Base-by-base conservation (phyloP, 2,888 invertebrate genomes). In the Yponomeuta plumbellus region DNA sequence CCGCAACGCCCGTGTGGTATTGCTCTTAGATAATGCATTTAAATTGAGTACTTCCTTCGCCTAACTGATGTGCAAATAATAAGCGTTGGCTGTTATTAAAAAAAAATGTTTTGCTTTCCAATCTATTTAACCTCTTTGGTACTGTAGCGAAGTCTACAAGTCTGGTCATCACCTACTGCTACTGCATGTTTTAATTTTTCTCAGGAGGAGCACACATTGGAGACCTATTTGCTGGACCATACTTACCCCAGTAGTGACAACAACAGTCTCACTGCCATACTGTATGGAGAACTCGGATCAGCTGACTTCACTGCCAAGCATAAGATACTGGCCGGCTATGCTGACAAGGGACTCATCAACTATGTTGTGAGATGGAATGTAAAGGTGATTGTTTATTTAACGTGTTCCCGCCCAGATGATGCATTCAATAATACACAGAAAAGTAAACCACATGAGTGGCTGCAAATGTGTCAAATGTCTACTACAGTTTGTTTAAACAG, bases 271-370 rank as follows among this genome's bases (percentile, higher is more conserved):
- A 93, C 94, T 56, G 94, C 96, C 23, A 93, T 98, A 66, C 89
- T 99, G 22, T 99, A 99, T 88, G 98, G 96, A 63, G 96, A 98
- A 85, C 90, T 99, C 67, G 98, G 98, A 4, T 94, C 95, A 17
- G 80, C 86, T 21, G 93, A 93, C 52, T 97, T 98, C 81, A 84
- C 92, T 4, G 79, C 90, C 26, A 96, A 97, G 79, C 98, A 99
- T 82, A 86, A 92, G 64, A 89, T 94, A 70, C 86, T 99, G 26
- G 93, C 94, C 72, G 82, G 89, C 58, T 90, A 94, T 80, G 95
- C 96, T 3, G 91, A 94, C 68, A 88, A 88, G 23, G 95, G 96
- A 61, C 91, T 92, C 69, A 93, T 98, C 11, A 95, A 96, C 80
- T 99, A 99, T 87, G 93, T 98, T 67, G 90, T 98, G 59, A 92